Base-by-base conservation (phyloP, 2,113 vertebrate species). In the Corythaixoides concolor region DNA sequence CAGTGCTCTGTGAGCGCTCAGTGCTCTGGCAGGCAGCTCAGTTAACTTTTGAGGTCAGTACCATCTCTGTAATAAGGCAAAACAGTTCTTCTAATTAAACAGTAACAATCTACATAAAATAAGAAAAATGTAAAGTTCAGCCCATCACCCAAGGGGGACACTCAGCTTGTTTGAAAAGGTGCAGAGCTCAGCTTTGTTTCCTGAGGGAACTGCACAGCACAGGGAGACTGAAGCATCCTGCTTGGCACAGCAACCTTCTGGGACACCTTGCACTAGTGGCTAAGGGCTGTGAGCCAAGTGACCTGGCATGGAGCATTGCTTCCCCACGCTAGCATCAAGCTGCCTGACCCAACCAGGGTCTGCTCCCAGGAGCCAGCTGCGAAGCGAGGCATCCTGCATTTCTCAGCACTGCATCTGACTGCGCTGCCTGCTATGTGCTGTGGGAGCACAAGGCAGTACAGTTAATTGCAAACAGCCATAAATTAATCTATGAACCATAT, bases 231-330 rank as follows among this genome's bases (percentile, higher is more conserved):
- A 43, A 79, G 59, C 16, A 27, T 43, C 56, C 27, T 0, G 1
- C 47, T 21, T 26, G 60, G 56, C 63, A n/a, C 53, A 66, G 70
- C 1, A 1, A 14, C 30, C 10, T 37, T 21, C 33, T 0, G 2
- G 27, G 19, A 17, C 69, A 23, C 66, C 9, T 3, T 11, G 18
- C 50, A 23, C 49, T 0, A 2, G 49, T 55, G 63, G 49, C 26
- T 0, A 3, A 56, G 32, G 13, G 28, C 9, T 13, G 6, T 8
- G 6, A 67, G 33, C 41, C 35, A 47, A 5, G 30, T 8, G 0
- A 1, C 14, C 26, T 11, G 11, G 27, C 2, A 3, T 0, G 4
- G 23, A 52, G 19, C 47, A 5, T 15, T 3, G 3, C 47, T 52
- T 43, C 33, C 49, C 58, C 7, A 3, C 0, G 0, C 49, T 26